Evolutionary conservation across 2,113 vertebrate genomes (phyloP).

Genomic region (Sminthopsis crassicaudata): DNA sequence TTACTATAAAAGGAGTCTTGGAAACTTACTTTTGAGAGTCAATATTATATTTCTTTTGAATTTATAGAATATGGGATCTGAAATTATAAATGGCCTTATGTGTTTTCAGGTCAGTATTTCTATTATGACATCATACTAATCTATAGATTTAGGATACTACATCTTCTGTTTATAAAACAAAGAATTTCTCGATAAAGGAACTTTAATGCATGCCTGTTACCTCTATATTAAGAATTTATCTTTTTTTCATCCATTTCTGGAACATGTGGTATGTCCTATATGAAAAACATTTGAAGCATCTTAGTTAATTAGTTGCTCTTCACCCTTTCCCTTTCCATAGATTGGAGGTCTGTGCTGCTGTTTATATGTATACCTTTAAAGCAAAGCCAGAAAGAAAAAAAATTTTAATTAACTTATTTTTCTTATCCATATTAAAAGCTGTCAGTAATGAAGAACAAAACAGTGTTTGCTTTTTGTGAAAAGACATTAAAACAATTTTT

Average conservation of each 20-base stretch:
- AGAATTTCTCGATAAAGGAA: constrained; percentile 2
- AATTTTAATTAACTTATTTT: constrained; percentile 46
- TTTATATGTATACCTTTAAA: constrained; percentile 24
- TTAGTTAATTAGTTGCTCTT: background rate
- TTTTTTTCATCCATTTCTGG: background rate
- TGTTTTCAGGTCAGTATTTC: constrained; percentile 51
- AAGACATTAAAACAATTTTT: background rate
- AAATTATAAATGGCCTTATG: constrained; percentile 36
- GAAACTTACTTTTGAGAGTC: background rate
- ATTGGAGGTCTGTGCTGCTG: constrained; percentile 9
- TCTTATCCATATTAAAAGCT: constrained; percentile 34
- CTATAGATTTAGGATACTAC: constrained; percentile 29
- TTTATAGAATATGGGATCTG: constrained; percentile 38
- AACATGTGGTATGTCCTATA: background rate
- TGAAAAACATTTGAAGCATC: constrained; percentile 28
- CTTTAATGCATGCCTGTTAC: background rate
- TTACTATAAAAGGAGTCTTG: background rate
- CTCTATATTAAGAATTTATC: constrained; percentile 20
- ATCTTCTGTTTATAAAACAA: constrained; percentile 16
- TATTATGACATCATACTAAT: background rate
- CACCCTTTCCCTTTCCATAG: constrained; percentile 34
- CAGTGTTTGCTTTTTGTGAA: constrained; percentile 12
- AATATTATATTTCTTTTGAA: constrained; percentile 14
- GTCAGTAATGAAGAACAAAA: constrained; percentile 35
- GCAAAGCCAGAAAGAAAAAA: constrained; percentile 13